Evolutionary conservation across 2,888 invertebrate genomes (phyloP).

Genomic region (Calliopum simillimum): DNA sequence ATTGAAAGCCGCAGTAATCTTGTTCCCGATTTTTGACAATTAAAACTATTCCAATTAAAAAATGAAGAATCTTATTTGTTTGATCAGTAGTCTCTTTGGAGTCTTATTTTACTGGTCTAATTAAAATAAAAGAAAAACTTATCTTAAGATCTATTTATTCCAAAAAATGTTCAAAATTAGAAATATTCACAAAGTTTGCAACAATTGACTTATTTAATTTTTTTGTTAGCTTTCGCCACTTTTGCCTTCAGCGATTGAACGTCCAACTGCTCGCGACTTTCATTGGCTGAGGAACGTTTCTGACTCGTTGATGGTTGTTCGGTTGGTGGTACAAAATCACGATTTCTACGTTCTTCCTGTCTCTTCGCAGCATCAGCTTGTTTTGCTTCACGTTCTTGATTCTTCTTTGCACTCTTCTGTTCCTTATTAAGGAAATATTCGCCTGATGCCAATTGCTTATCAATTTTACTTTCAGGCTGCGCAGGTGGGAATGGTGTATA

Average conservation of each 20-base stretch:
- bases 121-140: too few relatives aligned
- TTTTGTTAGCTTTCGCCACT: constrained; percentile 76
- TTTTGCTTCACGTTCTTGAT: constrained; percentile 82
- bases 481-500: constrained; percentile 99
- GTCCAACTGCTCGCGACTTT: constrained; percentile 69
- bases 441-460: constrained; percentile 92
- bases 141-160: too few relatives aligned
- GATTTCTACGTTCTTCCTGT: constrained; percentile 81
- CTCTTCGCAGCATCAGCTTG: constrained; percentile 79
- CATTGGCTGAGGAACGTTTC: constrained; percentile 49
- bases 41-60: too few relatives aligned
- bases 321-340: constrained; percentile 85
- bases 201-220: constrained; percentile 40
- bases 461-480: constrained; percentile 92
- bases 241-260: constrained; percentile 81
- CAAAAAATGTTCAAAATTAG: too few relatives aligned
- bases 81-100: too few relatives aligned
- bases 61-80: too few relatives aligned
- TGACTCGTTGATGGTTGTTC: constrained; percentile 67
- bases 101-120: too few relatives aligned
- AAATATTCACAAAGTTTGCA: too few relatives aligned
- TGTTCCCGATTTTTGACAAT: too few relatives aligned
- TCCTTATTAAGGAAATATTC: constrained; percentile 96
- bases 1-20: too few relatives aligned
- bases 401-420: constrained; percentile 77